Evolutionary conservation across 1,140 invertebrate species (phyloP), one percentile per base, ranked within the genome.

Genomic region (Achroia grisella): DNA sequence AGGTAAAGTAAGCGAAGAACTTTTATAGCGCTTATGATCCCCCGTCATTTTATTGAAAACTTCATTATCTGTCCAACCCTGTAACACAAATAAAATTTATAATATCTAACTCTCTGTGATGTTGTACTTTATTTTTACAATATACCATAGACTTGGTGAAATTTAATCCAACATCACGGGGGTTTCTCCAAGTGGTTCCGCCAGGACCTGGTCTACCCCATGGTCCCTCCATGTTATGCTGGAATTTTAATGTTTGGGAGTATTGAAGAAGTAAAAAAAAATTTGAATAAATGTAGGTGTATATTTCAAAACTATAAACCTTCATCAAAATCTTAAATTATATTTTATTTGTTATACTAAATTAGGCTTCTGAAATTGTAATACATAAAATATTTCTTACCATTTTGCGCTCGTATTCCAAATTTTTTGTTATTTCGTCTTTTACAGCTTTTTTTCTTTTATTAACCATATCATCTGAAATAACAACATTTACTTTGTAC

Each of bases 121-220:
- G 3, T 31, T 31, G 9, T 31, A 31, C 2, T 31, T 31, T 9
- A 31, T 10, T 2, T 10, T 4, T 31, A 8, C 2, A 3, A 10
- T 14, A 2, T 88, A 91, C 90, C 90, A 92, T 87, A 48, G 90
- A 91, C 64, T 90, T 88, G 29, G 89, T 87, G 85, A 92, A 91
- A 78, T 90, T 89, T 53, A 88, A 70, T 57, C 90, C 90, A 54
- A 91, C 83, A 56, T 88, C 73, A 52, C 87, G 81, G 48, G 90
- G 90, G 68, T 89, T 88, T 64, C 90, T 86, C 91, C 90, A 91
- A 60, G 83, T 85, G 39, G 73, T 72, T 52, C 90, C 90, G 43
- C 90, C 90, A 46, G 90, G 90, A 49, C 90, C 90, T 4, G 87
- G 87, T 58, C 86, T 88, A 40, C 90, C 90, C 90, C 90, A 91